A percentile compares a stretch with the other conserved stretches of the same genome.
These are phyloP conservation scores for Elgaria multicarinata DNA, from an alignment of 2,113 vertebrate genomes.

Conservation along the genomic window DNA sequence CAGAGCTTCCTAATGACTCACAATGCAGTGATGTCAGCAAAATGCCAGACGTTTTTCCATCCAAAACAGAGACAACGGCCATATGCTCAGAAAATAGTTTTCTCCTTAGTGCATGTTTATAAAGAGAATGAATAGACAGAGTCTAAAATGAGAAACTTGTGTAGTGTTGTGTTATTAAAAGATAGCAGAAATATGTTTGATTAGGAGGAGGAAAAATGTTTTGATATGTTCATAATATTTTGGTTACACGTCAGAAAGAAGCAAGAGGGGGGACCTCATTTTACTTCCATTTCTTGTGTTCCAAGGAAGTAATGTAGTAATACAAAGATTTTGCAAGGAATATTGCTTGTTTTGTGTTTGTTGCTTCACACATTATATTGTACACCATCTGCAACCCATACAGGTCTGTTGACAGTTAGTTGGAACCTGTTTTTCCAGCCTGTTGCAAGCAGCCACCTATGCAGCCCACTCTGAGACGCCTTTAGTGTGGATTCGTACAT, in stretches of 20 bases:
- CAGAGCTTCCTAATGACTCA: slow-evolving; percentile 80
- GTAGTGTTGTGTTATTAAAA: slow-evolving; percentile 68
- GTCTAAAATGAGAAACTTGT: slow-evolving; percentile 69
- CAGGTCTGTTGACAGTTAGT: too few relatives aligned
- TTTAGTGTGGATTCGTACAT: too few relatives aligned
- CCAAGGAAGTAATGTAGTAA: background rate
- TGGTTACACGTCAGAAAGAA: slow-evolving; percentile 18
- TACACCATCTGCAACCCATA: too few relatives aligned
- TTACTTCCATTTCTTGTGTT: background rate
- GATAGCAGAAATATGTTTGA: slow-evolving; percentile 64
- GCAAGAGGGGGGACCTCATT: background rate
- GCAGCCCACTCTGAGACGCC: too few relatives aligned
- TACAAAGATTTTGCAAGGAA: background rate
- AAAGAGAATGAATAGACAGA: slow-evolving; percentile 72
- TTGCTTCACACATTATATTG: too few relatives aligned
- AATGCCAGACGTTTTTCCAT: slow-evolving; percentile 84
- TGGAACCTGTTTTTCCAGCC: too few relatives aligned
- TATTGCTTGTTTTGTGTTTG: background rate
- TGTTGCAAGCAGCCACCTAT: too few relatives aligned
- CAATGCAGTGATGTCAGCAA: slow-evolving; percentile 81
- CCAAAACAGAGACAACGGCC: slow-evolving; percentile 82
- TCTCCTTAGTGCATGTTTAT: slow-evolving; percentile 82
- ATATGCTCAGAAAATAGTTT: slow-evolving; percentile 85
- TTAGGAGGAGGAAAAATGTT: slow-evolving; percentile 37
- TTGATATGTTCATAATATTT: slow-evolving; percentile 48